Percentiles rank a stretch among this genome's conserved stretches.
Conservation (phyloP, 1,140 invertebrate species). For the Lerema accius region DNA sequence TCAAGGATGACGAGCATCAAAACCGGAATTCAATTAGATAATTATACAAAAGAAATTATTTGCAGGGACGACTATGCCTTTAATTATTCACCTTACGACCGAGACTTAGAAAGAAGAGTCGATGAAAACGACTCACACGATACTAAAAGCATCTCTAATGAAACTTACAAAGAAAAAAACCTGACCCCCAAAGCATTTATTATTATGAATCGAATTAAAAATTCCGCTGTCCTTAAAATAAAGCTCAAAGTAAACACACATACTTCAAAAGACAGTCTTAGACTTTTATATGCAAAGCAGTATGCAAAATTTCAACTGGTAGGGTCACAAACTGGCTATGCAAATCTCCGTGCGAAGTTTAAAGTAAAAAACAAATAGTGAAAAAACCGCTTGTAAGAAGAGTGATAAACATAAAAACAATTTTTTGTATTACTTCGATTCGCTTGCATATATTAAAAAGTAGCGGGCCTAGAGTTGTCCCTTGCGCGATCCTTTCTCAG, state of each 20-base stretch:
- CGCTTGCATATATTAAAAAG: slow-evolving; percentile 64
- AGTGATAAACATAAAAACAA: slow-evolving; percentile 78
- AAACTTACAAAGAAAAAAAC: slow-evolving; percentile 70
- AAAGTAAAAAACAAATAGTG: slow-evolving; percentile 78
- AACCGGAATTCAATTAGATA: slow-evolving; percentile 80
- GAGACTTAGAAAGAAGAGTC: slow-evolving; percentile 43
- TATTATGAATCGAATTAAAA: slow-evolving; percentile 75
- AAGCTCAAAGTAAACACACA: slow-evolving; percentile 75
- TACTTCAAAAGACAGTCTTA: slow-evolving; percentile 67
- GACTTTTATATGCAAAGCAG: slow-evolving; percentile 75
- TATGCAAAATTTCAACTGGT: slow-evolving; percentile 53
- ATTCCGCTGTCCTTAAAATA: slow-evolving; percentile 74
- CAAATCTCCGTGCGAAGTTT: slow-evolving; percentile 80
- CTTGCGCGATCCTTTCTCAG: slow-evolving; percentile 71
- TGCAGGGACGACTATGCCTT: slow-evolving; percentile 62
- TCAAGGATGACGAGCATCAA: slow-evolving; percentile 70
- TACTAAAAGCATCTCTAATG: slow-evolving; percentile 72
- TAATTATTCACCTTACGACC: slow-evolving; percentile 71
- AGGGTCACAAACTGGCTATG: slow-evolving; percentile 75
- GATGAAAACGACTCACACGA: slow-evolving; percentile 65
- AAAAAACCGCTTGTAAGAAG: slow-evolving; percentile 74
- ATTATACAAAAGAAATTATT: slow-evolving; percentile 73
- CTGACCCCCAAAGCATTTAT: slow-evolving; percentile 68
- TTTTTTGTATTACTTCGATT: slow-evolving; percentile 67
- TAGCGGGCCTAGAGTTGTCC: slow-evolving; percentile 48